Base-by-base conservation (phyloP, 1,140 invertebrate genomes). In the Drosophila takahashii region DNA sequence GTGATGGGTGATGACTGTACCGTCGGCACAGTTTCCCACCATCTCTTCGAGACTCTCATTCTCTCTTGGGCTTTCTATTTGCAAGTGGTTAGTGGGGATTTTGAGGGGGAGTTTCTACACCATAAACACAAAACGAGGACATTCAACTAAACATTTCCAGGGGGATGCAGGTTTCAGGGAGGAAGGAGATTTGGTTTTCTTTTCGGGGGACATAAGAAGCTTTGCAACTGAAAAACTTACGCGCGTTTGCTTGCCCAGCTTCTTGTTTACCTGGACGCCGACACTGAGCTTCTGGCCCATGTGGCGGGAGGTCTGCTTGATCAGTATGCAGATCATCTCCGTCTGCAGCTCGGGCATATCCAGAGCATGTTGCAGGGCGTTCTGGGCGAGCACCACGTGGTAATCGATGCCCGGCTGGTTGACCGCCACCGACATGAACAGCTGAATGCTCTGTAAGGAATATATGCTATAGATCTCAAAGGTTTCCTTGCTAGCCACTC, bases 341-440 rank as follows among this genome's bases (percentile, higher is more conserved):
- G 97, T 96, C 91, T 98, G 97, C 61, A 99, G 94, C 93, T 98
- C 97, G 57, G 95, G 94, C 90, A 96, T 95, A 79, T 97, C 96
- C 45, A 99, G 93, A 92, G 97, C 98, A 85, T 97, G 96, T 91
- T 98, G 96, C 45, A 99, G 93, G 9, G 98, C 96, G 92, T 98
- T 98, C 95, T 99, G 98, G 22, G 97, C 98, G 66, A 99, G 93
- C 48, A 97, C 96, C 78, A 99, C 97, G 91, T 99, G 98, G 92
- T 98, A 98, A 93, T 99, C 98, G 81, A 99, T 98, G 79, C 97
- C 97, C 37, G 97, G 96, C 80, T 98, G 97, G 93, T 99, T 98
- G 66, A 99, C 96, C 15, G 96, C 95, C 71, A 98, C 97, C 15
- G 97, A 98, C 94, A 97, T 98, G 93, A 98, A 99, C 77, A 98